phyloP scores from a whole-genome alignment of 1,140 invertebrate genomes.

The Neelides sp. region DNA sequence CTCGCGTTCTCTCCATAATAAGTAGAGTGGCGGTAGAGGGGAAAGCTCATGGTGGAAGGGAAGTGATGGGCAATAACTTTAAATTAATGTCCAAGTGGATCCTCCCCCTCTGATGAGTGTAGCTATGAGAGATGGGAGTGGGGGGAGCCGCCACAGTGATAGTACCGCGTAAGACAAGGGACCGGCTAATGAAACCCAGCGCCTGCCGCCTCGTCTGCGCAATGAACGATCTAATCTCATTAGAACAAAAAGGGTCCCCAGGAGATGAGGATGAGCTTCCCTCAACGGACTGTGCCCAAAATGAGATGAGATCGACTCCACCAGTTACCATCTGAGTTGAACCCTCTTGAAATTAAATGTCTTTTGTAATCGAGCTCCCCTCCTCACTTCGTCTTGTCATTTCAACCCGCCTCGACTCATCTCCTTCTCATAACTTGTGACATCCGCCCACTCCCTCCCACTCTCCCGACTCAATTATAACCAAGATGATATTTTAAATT shows the following conservation, averaged over 20 bases:
- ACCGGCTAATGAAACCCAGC: constrained; percentile 28
- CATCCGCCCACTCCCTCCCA: background rate
- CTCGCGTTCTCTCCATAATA: background rate
- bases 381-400: constrained; percentile 25
- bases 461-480: too few species aligned
- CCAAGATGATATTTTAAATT: too few species aligned
- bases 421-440: background rate
- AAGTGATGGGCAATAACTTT: constrained; percentile 28
- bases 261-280: background rate
- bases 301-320: constrained; percentile 18
- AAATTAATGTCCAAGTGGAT: constrained; percentile 26
- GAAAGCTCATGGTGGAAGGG: constrained; percentile 7
- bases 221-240: constrained; percentile 31
- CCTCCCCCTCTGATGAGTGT: background rate
- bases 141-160: background rate
- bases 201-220: constrained; percentile 25
- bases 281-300: constrained; percentile 3
- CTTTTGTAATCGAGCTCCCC: constrained; percentile 18
- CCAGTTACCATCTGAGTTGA: constrained; percentile 16
- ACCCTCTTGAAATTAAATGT: constrained; percentile 19
- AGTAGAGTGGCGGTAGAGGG: background rate
- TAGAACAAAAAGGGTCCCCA: constrained; percentile 25
- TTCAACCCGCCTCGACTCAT: background rate
- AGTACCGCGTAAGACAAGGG: constrained; percentile 15
- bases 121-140: background rate